phyloP scores from a whole-genome alignment of 2,888 invertebrate species.

The Apamea monoglypha region DNA sequence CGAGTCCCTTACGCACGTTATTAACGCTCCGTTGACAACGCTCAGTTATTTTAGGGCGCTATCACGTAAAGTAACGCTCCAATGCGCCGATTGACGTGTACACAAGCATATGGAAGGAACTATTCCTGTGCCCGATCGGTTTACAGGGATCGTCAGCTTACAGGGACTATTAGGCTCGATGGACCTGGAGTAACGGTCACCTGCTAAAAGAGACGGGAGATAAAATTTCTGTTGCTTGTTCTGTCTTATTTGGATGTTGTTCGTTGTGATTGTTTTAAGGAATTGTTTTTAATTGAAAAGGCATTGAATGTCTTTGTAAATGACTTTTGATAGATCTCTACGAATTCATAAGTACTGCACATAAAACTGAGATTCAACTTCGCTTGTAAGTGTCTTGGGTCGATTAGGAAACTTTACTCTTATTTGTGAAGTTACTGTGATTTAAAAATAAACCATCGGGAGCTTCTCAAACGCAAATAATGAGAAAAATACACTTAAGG shows the following conservation, averaged over 20 bases:
- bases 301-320: neutral
- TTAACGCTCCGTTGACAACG: constrained; percentile 67
- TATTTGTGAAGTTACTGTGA: neutral
- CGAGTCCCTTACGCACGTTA: constrained; percentile 45
- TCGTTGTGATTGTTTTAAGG: neutral
- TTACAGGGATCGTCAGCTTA: constrained; percentile 70
- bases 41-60: constrained; percentile 60
- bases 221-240: constrained; percentile 22
- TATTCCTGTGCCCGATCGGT: constrained; percentile 71
- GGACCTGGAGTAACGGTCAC: constrained; percentile 65
- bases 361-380: neutral
- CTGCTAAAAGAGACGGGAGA: constrained; percentile 32
- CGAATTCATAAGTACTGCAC: neutral
- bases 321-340: neutral
- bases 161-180: constrained; percentile 67
- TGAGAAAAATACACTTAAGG: constrained; percentile 22
- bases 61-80: constrained; percentile 62
- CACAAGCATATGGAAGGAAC: constrained; percentile 63
- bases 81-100: constrained; percentile 68
- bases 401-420: neutral
- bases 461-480: neutral
- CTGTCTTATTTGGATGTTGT: constrained; percentile 1
- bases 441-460: constrained; percentile 5
- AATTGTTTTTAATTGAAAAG: neutral
- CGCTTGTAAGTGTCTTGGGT: neutral